Percentiles rank a stretch among this genome's conserved stretches.
phyloP scores from a whole-genome alignment of 2,888 invertebrate genomes.

The Eupithecia centaureata region DNA sequence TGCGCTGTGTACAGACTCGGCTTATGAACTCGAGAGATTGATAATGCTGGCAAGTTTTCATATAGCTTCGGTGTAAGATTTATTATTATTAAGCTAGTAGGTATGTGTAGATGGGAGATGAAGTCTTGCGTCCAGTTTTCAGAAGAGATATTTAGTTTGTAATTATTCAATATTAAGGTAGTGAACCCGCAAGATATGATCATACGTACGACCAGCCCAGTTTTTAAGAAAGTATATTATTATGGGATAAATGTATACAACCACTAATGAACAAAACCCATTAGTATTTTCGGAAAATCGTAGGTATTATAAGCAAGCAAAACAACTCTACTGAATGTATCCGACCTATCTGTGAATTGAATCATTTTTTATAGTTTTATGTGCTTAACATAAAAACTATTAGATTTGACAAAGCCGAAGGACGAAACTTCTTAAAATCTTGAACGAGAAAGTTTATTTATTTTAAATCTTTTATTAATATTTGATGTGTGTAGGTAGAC shows the following conservation, averaged over 20 bases:
- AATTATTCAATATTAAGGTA: too few species aligned
- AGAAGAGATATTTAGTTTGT: too few species aligned
- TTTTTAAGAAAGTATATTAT: too few species aligned
- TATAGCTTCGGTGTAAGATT: constrained; percentile 10
- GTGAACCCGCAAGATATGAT: too few species aligned
- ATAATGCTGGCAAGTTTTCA: constrained; percentile 1
- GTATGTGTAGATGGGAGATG: background rate
- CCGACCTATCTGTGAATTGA: background rate
- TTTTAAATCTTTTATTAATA: too few species aligned
- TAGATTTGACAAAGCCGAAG: background rate
- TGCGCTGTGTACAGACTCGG: constrained; percentile 65
- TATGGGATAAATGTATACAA: background rate
- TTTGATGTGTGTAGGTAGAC: too few species aligned
- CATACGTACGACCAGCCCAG: too few species aligned
- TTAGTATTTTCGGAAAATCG: background rate
- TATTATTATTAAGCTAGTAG: constrained; percentile 1
- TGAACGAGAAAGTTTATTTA: too few species aligned
- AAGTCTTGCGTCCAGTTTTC: background rate
- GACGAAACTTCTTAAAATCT: too few species aligned
- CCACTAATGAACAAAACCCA: background rate
- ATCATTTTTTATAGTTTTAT: too few species aligned
- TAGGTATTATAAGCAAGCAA: background rate
- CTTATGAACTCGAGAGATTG: constrained; percentile 23
- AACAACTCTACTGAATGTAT: background rate
- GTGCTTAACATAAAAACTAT: background rate